These are phyloP conservation scores for Agapornis roseicollis DNA, from an alignment of 2,113 vertebrate genomes.

Conservation along the genomic window DNA sequence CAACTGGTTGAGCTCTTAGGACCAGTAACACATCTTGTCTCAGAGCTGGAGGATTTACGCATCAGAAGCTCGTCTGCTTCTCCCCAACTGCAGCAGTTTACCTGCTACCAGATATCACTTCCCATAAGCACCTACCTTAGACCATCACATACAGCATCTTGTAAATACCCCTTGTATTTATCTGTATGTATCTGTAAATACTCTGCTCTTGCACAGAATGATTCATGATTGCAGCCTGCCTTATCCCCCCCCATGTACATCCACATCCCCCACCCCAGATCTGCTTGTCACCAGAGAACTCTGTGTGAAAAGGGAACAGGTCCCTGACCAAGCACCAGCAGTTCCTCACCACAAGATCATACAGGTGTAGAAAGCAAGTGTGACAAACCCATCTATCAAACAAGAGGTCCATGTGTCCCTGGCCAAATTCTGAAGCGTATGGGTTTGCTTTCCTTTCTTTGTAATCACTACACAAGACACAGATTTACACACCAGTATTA, in stretches of 20 bases:
- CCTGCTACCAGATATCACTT: neutral
- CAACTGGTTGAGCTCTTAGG: neutral
- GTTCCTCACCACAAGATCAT: neutral
- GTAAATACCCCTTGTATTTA: neutral
- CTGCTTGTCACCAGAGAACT: neutral
- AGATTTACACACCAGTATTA: neutral
- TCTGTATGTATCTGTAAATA: neutral
- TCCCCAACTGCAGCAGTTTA: constrained; percentile 1
- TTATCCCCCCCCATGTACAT: neutral
- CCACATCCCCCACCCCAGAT: neutral
- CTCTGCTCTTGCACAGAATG: neutral
- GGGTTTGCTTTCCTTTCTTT: neutral
- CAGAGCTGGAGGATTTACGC: constrained; percentile 45
- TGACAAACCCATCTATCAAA: neutral
- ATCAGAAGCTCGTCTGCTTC: constrained; percentile 32
- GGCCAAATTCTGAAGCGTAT: neutral
- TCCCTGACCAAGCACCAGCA: neutral
- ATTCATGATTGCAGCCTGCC: neutral
- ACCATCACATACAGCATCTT: neutral
- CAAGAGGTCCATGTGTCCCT: rapidly evolving
- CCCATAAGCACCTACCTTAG: neutral
- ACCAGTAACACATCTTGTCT: neutral
- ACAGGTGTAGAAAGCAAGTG: rapidly evolving
- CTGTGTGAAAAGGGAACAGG: constrained; percentile 31
- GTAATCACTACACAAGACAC: neutral